Base-by-base conservation (phyloP, 2,888 invertebrate genomes). In the Campoplex nolae region DNA sequence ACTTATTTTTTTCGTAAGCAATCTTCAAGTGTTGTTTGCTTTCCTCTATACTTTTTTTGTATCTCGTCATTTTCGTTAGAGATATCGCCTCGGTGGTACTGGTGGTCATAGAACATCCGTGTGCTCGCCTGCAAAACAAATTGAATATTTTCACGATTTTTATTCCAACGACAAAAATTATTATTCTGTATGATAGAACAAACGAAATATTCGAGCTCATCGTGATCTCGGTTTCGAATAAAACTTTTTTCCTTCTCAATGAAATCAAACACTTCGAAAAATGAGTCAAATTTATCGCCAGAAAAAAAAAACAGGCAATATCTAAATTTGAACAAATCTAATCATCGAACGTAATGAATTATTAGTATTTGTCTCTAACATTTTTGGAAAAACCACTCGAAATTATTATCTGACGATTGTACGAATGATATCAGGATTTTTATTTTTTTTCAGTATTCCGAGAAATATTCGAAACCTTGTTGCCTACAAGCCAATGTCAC, bases 51-150 rank as follows among this genome's bases (percentile, higher is more conserved):
- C 35, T n/a, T n/a, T n/a, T 9, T 9, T 76, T 65, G 62, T 65
- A 42, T 23, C 67, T 76, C 71, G 65, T 45, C 13, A 35, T 74
- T 71, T 32, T 48, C 32, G 23, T 80, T 84, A 92, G 86, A 91
- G 90, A 84, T 92, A 92, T 35, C 92, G 90, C 82, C 91, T 90
- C 54, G 90, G 89, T 38, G 92, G 91, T 87, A 92, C 87, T 74
- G 90, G 90, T 78, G 92, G 92, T 92, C 93, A 92, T 86, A 90
- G 90, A 73, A 88, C 91, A 71, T 92, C 91, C 56, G 87, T 78
- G 70, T 91, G 90, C 67, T 90, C 87, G 78, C 88, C 93, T 93
- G 90, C 54, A 71, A 87, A 87, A 23, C 58, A 23, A 70, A 54
- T 16, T 32, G 73, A 54, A 28, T 58, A 62, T 62, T 32, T 32